Evolutionary conservation across 2,113 vertebrate species (phyloP).

Genomic region (Chascanopsetta lugubris): DNA sequence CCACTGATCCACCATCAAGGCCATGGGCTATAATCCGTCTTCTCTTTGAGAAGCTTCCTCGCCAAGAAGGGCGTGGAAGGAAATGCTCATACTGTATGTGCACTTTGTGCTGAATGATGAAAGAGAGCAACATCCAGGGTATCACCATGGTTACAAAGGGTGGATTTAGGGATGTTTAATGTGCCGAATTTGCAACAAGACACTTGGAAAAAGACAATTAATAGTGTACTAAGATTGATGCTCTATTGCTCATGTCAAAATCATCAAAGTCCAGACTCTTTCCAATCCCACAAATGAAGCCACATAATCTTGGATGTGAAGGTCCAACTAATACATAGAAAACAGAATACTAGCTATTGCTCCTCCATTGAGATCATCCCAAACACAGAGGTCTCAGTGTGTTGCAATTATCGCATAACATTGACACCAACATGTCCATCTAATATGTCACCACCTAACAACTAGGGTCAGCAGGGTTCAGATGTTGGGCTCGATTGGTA

Average conservation of each 20-base stretch:
- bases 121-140: neutral
- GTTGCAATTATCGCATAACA: no score
- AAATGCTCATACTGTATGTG: neutral
- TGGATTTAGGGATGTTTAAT: neutral
- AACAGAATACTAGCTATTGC: neutral
- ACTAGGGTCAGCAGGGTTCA: neutral
- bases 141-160: neutral
- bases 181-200: neutral
- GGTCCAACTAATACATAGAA: no score
- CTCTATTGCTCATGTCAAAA: no score
- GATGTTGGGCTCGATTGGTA: conserved; percentile 4
- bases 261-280: no score
- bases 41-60: conserved; percentile 2
- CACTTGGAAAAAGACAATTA: neutral
- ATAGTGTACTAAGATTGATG: no score
- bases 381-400: neutral
- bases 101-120: neutral
- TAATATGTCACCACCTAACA: neutral
- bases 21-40: conserved; percentile 47
- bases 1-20: conserved; percentile 54
- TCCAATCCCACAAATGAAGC: no score
- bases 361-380: neutral
- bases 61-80: neutral
- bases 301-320: no score
- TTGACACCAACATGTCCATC: neutral